These are phyloP conservation scores for Tethya wilhelma DNA, from an alignment of 37 sponge, comb jelly and placozoan species.

Conservation along the genomic window DNA sequence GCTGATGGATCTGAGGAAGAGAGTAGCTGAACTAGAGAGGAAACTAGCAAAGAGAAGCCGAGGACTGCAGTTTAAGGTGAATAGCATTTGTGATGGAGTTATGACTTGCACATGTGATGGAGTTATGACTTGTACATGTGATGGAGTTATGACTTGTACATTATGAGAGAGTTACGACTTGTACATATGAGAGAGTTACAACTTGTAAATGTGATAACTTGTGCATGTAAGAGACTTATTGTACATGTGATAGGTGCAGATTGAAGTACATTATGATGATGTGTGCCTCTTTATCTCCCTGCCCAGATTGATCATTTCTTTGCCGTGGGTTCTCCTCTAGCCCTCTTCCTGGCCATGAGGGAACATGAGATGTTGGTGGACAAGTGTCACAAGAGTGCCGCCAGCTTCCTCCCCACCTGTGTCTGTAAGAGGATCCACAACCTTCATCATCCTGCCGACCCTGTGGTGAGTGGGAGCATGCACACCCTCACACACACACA, in stretches of 20 bases:
- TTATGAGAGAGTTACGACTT: no score
- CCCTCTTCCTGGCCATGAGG: constrained; percentile 77
- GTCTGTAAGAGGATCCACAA: constrained; percentile 89
- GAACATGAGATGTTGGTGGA: constrained; percentile 65
- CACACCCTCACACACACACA: no score
- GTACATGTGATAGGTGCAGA: no score
- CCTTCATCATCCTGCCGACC: constrained; percentile 90
- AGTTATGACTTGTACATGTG: no score
- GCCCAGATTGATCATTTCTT: constrained; percentile 92
- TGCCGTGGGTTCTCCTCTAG: constrained; percentile 88
- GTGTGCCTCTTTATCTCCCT: no score
- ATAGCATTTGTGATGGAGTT: no score
- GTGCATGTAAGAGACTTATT: no score
- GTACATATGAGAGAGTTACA: no score
- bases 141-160: no score
- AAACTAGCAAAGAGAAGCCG: constrained; percentile 28
- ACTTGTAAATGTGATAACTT: no score
- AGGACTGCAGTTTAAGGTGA: background rate
- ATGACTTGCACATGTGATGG: no score
- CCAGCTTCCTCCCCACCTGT: constrained; percentile 64
- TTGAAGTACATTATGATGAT: no score
- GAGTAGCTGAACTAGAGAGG: constrained; percentile 64
- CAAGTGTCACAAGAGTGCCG: constrained; percentile 40
- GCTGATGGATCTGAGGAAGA: constrained; percentile 40
- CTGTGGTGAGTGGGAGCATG: constrained; percentile 70